Percentiles rank a stretch among this genome's conserved stretches.
phyloP scores from a whole-genome alignment of 1,140 invertebrate species.

The Chymomyza costata region DNA sequence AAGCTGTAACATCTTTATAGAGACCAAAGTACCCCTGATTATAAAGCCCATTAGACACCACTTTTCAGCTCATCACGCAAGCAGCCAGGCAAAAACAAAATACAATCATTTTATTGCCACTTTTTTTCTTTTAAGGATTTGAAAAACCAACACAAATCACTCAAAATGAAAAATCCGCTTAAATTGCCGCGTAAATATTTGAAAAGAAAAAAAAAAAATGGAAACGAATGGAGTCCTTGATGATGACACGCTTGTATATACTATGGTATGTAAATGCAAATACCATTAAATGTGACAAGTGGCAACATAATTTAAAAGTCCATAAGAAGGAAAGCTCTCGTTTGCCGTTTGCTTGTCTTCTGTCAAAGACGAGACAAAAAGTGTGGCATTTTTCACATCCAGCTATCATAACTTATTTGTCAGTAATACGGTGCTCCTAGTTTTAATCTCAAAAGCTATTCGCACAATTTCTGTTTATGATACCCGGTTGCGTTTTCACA shows the following conservation, averaged over 20 bases:
- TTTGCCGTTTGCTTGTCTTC: slow-evolving; percentile 6
- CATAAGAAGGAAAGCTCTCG: slow-evolving; percentile 49
- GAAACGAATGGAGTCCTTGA: not conserved
- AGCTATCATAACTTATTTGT: slow-evolving; percentile 63
- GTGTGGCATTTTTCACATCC: slow-evolving; percentile 58
- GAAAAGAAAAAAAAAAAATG: slow-evolving; percentile 51
- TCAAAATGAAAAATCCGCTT: slow-evolving; percentile 72
- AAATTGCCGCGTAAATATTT: slow-evolving; percentile 72
- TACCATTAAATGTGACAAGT: slow-evolving; percentile 73
- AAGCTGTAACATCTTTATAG: too few relatives aligned
- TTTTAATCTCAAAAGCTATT: too few relatives aligned
- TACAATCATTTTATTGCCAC: slow-evolving; percentile 6
- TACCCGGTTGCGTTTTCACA: too few relatives aligned
- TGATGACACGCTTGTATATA: not conserved
- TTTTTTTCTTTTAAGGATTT: slow-evolving; percentile 38
- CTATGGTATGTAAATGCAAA: slow-evolving; percentile 64
- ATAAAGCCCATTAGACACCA: slow-evolving; percentile 57
- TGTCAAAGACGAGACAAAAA: slow-evolving; percentile 20
- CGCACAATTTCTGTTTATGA: too few relatives aligned
- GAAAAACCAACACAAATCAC: slow-evolving; percentile 63
- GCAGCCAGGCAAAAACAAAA: slow-evolving; percentile 17
- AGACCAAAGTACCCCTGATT: too few relatives aligned
- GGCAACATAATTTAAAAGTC: slow-evolving; percentile 73
- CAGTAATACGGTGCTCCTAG: slow-evolving; percentile 22
- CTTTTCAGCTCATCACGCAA: slow-evolving; percentile 67